Percentiles rank a stretch among this genome's conserved stretches.
These are phyloP conservation scores for Tachina fera DNA, from an alignment of 2,888 invertebrate genomes.

Conservation along the genomic window DNA sequence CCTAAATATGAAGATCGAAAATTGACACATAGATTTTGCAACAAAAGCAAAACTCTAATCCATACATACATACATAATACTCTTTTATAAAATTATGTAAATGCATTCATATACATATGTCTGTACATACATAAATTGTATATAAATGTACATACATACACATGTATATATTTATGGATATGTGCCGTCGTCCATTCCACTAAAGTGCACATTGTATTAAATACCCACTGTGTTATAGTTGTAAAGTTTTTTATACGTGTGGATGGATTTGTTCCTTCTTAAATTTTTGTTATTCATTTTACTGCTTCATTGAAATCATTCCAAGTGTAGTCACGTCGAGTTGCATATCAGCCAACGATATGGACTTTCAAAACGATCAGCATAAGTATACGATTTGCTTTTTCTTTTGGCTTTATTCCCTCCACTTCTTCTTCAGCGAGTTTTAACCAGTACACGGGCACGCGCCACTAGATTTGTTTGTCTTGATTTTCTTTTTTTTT, in stretches of 20 bases:
- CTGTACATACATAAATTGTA: no score
- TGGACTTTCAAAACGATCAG: conserved; percentile 23
- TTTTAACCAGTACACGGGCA: conserved; percentile 63
- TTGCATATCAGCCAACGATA: neutral
- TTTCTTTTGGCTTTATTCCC: conserved; percentile 20
- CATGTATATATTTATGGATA: neutral
- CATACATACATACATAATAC: no score
- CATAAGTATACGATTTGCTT: conserved; percentile 2
- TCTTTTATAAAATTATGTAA: neutral
- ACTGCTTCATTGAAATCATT: neutral
- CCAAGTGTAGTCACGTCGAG: no score
- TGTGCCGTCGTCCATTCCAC: neutral
- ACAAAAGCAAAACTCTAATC: no score
- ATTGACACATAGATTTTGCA: no score
- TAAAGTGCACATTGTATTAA: no score
- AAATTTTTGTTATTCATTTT: no score
- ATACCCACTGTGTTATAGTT: no score
- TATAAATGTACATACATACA: neutral
- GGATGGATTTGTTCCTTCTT: no score
- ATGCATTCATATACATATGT: neutral
- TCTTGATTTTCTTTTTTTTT: conserved; percentile 55
- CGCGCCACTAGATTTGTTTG: conserved; percentile 65
- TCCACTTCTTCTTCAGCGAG: neutral
- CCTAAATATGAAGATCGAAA: neutral
- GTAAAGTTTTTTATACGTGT: no score